These are phyloP conservation scores for Argyrosomus regius DNA, from an alignment of 2,797 vertebrate species.

Conservation along the genomic window DNA sequence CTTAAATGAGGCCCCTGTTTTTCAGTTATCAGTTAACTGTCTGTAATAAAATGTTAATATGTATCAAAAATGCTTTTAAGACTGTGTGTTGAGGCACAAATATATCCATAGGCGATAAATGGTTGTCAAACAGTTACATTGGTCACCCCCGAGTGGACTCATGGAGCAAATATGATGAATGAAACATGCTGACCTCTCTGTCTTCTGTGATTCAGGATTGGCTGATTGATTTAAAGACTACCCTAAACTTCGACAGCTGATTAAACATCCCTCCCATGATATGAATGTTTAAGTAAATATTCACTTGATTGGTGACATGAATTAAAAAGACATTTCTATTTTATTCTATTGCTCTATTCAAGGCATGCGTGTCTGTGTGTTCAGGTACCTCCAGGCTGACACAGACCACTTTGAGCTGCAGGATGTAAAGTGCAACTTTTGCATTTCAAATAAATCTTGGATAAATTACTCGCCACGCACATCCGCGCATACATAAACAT, in stretches of 20 bases:
- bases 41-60: too few species aligned
- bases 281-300: conserved; percentile 59
- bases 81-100: too few species aligned
- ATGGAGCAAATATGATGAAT: too few species aligned
- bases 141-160: too few species aligned
- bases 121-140: too few species aligned
- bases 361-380: conserved; percentile 36
- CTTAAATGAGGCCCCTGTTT: too few species aligned
- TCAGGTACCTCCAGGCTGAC: conserved; percentile 97
- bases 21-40: too few species aligned
- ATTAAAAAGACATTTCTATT: not conserved
- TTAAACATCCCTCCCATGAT: conserved; percentile 98
- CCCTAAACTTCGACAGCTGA: conserved; percentile 96
- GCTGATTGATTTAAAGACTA: conserved; percentile 99
- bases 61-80: too few species aligned
- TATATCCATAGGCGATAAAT: too few species aligned
- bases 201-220: conserved; percentile 84
- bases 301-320: not conserved
- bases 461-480: not conserved
- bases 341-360: not conserved
- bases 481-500: conserved; percentile 32
- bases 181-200: not conserved
- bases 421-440: conserved; percentile 96
- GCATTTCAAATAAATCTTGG: conserved; percentile 46
- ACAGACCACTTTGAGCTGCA: conserved; percentile 94